Evolutionary conservation across 2,797 vertebrate species (phyloP), one percentile per base, ranked within the genome.

Genomic region (Telmatherina bonti): DNA sequence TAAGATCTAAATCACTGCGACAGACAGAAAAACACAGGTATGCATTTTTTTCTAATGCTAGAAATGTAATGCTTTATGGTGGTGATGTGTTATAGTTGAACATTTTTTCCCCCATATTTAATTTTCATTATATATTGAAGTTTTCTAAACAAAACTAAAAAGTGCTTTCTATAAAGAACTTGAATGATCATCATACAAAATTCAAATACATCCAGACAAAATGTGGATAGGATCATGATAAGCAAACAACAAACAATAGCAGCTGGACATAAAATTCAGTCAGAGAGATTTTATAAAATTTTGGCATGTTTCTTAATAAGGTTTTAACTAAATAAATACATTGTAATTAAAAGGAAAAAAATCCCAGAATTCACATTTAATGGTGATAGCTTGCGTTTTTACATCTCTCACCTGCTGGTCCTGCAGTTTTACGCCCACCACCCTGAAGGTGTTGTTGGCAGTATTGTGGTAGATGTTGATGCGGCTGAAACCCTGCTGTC

Each of bases 381-480:
- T 24, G 9, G 2, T 3, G 20, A 47, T 22, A 26, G 24, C 24
- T 27, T 52, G 51, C 5, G 7, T 27, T 13, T 26, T 53, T 27
- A 13, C 5, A 7, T 24, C 6, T 16, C 24, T 53, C 10, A 99
- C 97, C 95, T 99, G 97, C 93, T 99, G 98, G 89, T 99, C 98
- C 92, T 99, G 98, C 59, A 99, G 96, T 91, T 99, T 99, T 91
- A 99, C 97, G 52, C 98, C 98, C 74, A 99, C 98, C 88, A 99
- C 97, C 67, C 98, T 94, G 83, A 91, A 91, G 74, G 91, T 91
- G 87, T 91, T 92, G 85, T 90, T 91, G 88, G 89, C 86, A 79
- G 97, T 99, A 92, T 99, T 99, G 95, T 99, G 98, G 93, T 99
- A 99, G 85, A 99, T 99, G 93, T 98, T 98, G 92, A 99, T 97